A percentile compares a stretch with the other conserved stretches of the same genome.
phyloP scores from a whole-genome alignment of 2,113 vertebrate genomes.

The Erythrocebus patas region DNA sequence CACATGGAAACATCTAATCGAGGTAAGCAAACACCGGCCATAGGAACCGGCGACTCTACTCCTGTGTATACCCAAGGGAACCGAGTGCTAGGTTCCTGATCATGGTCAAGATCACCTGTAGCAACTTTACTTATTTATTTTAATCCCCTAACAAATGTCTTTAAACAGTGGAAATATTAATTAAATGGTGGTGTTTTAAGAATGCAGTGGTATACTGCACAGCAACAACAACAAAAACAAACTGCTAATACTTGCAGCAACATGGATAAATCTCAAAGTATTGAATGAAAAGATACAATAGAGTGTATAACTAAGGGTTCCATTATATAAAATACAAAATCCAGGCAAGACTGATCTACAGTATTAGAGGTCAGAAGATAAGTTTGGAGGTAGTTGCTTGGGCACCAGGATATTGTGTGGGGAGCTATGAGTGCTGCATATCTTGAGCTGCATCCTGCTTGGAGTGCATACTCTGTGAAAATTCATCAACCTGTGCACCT shows the following conservation, averaged over 20 bases:
- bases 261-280: background rate
- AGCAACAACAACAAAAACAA: background rate
- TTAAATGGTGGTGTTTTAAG: background rate
- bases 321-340: background rate
- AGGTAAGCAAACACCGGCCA: background rate
- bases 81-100: background rate
- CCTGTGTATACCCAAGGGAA: background rate
- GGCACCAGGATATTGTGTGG: too few species aligned
- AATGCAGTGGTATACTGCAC: background rate
- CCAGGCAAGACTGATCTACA: background rate
- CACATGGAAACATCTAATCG: background rate
- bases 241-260: background rate
- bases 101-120: too few species aligned
- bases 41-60: background rate
- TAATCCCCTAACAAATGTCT: background rate
- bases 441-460: background rate
- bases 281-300: background rate
- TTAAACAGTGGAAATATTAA: background rate
- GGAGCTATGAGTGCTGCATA: background rate
- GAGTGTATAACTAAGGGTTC: background rate
- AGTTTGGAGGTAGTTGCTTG: too few species aligned
- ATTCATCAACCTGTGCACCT: background rate
- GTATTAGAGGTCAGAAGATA: background rate
- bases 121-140: background rate
- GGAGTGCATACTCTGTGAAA: background rate